phyloP scores from a whole-genome alignment of 2,797 vertebrate species.

The Cyclopterus lumpus region DNA sequence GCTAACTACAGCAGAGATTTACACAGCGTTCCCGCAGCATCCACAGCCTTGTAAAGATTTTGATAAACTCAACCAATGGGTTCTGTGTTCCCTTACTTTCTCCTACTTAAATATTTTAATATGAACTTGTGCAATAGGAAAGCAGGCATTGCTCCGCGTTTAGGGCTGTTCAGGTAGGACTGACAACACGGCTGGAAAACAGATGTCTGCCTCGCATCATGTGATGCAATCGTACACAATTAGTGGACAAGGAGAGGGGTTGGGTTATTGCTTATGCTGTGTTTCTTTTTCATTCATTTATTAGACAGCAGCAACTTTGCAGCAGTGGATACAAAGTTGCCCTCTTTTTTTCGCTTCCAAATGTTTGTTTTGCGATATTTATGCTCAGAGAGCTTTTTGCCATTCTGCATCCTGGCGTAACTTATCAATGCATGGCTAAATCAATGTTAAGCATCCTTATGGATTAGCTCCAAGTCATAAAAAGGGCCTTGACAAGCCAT shows the following conservation, averaged over 20 bases:
- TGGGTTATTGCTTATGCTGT: not conserved
- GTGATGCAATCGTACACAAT: not conserved
- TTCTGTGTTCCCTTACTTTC: not conserved
- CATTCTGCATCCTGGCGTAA: conserved; percentile 27
- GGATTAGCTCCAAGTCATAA: conserved; percentile 79
- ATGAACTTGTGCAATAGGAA: conserved; percentile 1
- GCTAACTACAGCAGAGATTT: conserved; percentile 36
- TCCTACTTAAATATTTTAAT: not conserved
- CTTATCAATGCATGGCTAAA: conserved; percentile 56
- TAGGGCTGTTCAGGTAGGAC: not conserved
- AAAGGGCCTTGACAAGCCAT: conserved; percentile 78
- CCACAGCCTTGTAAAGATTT: conserved; percentile 3
- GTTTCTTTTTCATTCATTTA: conserved; percentile 10
- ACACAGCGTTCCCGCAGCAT: conserved; percentile 26
- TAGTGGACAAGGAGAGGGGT: conserved; percentile 12
- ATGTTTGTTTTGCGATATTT: conserved; percentile 29
- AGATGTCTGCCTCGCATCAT: not conserved
- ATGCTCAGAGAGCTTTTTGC: conserved; percentile 11
- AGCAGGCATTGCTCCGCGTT: not conserved
- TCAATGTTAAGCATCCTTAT: conserved; percentile 71
- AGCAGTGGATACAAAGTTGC: conserved; percentile 3
- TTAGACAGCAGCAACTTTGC: conserved; percentile 14
- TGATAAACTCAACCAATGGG: conserved; percentile 13
- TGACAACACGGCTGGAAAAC: not conserved
- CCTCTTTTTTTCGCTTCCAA: not conserved